Percentiles rank a stretch among this genome's conserved stretches.
These are phyloP conservation scores for Drosophila teissieri DNA, from an alignment of 1,140 invertebrate genomes.

Conservation along the genomic window DNA sequence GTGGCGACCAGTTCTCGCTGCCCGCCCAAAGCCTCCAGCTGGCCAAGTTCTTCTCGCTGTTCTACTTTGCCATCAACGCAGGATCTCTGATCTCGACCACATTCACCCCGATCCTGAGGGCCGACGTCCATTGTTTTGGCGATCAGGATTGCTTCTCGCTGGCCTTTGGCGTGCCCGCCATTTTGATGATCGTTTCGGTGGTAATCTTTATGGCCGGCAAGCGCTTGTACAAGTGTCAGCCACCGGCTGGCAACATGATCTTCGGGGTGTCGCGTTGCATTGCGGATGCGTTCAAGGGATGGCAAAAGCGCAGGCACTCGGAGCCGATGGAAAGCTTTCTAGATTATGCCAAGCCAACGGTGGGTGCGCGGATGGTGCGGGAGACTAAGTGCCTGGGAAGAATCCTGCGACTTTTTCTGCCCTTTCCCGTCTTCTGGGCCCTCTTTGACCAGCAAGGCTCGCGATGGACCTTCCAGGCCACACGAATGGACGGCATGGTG, in stretches of 20 bases:
- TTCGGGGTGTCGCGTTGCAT: conserved; percentile 91
- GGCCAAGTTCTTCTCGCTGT: conserved; percentile 95
- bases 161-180: conserved; percentile 95
- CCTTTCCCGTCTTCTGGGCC: conserved; percentile 93
- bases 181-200: conserved; percentile 94
- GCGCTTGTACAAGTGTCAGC: conserved; percentile 90
- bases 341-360: conserved; percentile 91
- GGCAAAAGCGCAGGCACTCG: conserved; percentile 86
- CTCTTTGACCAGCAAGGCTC: conserved; percentile 94
- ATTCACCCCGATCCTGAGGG: conserved; percentile 93
- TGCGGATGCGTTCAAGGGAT: conserved; percentile 85
- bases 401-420: conserved; percentile 90
- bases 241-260: conserved; percentile 93
- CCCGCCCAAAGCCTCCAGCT: conserved; percentile 91
- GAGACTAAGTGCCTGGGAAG: conserved; percentile 89
- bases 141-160: conserved; percentile 93
- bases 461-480: conserved; percentile 97
- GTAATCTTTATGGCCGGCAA: conserved; percentile 93
- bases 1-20: conserved; percentile 95
- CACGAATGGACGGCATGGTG: conserved; percentile 93
- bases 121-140: conserved; percentile 93
- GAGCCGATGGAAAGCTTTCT: conserved; percentile 89
- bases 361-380: conserved; percentile 87
- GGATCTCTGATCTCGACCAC: conserved; percentile 96
- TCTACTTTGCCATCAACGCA: conserved; percentile 97